These are phyloP conservation scores for Geopemphigus sp. DNA, from an alignment of 1,140 invertebrate species.

Conservation along the genomic window DNA sequence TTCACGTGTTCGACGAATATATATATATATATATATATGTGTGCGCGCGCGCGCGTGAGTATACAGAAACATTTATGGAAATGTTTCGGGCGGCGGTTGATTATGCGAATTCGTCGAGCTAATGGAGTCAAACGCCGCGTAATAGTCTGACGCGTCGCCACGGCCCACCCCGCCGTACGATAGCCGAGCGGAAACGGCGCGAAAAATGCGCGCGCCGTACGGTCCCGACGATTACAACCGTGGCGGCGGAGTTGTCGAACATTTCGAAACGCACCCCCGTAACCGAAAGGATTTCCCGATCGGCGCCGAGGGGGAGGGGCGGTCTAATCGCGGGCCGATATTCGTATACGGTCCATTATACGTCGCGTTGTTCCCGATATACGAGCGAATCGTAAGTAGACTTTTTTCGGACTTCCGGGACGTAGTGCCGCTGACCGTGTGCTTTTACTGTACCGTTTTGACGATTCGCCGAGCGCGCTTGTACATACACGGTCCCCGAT, in stretches of 20 bases:
- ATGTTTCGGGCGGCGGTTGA: constrained; percentile 20
- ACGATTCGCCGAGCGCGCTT: no score
- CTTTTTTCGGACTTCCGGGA: no score
- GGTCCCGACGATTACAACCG: no score
- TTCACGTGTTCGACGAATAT: constrained; percentile 1
- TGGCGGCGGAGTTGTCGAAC: not conserved
- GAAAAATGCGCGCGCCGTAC: not conserved
- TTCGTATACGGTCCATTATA: no score
- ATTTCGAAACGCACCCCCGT: not conserved
- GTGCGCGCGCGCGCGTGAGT: not conserved
- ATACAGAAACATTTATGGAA: constrained; percentile 36
- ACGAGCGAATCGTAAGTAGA: no score
- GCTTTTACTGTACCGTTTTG: no score
- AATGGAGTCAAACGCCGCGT: constrained; percentile 33
- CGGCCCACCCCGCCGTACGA: not conserved
- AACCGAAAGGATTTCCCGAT: no score
- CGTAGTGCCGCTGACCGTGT: no score
- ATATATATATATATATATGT: constrained; percentile 1
- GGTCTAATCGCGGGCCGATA: no score
- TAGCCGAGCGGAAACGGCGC: not conserved
- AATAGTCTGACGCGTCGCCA: constrained; percentile 35
- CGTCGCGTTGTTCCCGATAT: no score
- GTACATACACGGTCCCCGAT: no score
- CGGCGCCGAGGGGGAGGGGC: no score
- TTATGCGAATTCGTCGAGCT: constrained; percentile 20